Evolutionary conservation across 2,888 invertebrate genomes (phyloP), one percentile per base, ranked within the genome.

Genomic region (Psylliodes chrysocephalus): DNA sequence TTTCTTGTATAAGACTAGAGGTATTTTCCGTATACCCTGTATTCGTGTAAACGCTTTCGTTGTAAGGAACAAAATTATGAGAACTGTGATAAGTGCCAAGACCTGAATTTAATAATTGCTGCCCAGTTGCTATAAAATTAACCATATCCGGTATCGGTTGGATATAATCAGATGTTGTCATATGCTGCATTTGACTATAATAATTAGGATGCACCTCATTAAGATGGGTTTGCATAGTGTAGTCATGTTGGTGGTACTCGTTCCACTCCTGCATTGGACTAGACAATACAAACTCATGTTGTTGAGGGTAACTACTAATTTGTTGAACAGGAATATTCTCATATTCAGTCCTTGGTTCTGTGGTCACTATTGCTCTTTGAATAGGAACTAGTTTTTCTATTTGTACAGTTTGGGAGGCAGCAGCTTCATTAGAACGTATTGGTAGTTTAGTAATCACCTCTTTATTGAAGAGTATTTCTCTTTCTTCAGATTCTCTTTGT

Each of bases 141-240:
- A 85, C 83, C 69, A 85, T 75, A 70, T 85, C 84, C 0, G 85
- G 83, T 53, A 84, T 78, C 1, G 84, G 84, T 63, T 83, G 84
- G 12, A 84, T 82, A 63, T 83, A 85, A 47, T 83, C 82, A 57
- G 83, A 83, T 52, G 83, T 79, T 47, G 72, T 73, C 4, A 63
- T 28, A n/a, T n/a, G n/a, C 17, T 73, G 72, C 6, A 44, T 55
- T 51, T 71, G 71, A 3, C 65, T 35, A 46, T 68, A 69, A 59
- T 70, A 71, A 51, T 63, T 69, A 44, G 68, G 64, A 19, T 66
- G 64, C 53, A 60, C 35, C 61, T 64, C 56, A n/a, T 55, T 52
- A 19, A 67, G 67, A 28, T 59, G 61, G 4, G 71, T 55, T 42
- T 68, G 70, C 4, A 68, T 57, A 4, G 67, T 60, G 19, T 73